Evolutionary conservation across 2,113 vertebrate species (phyloP), one percentile per base, ranked within the genome.

Genomic region (Lanius ludovicianus): DNA sequence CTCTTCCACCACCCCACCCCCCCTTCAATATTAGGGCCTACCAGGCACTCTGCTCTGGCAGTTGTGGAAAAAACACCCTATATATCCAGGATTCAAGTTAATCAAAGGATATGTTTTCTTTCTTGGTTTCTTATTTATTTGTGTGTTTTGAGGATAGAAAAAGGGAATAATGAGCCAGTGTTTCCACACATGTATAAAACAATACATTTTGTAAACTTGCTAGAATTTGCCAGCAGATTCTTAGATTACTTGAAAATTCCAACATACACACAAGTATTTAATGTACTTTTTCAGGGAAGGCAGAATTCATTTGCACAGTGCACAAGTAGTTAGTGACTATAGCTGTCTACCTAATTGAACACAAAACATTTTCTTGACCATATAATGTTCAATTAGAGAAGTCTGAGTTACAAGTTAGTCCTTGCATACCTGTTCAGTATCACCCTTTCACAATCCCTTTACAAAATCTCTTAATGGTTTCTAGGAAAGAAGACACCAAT

Each of bases 141-240:
- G 22, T 13, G 1, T 77, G 21, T 77, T 87, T 94, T 65, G 55
- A 62, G 75, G 20, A 7, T 37, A 69, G 33, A 8, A n/a, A 50
- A 84, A 71, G 19, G 69, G n/a, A 68, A 77, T 57, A 77, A 60
- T n/a, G 0, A 1, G 12, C 31, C 79, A 75, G 4, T 25, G 47
- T 74, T 83, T 50, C 37, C 15, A 9, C 47, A 9, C 6, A 1
- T 47, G 31, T 17, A 18, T 64, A 37, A 84, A 93, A 53, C 35
- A 81, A n/a, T 55, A 49, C 11, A 7, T 91, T 94, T 93, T 83
- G 39, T 88, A 37, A 87, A 28, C 22, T 71, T 84, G 42, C 30
- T 84, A 70, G 76, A 69, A 79, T 79, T 79, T 89, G 24, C 50
- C 7, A 37, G n/a, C 42, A 59, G 42, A 39, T 91, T 88, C n/a